Evolutionary conservation across 64 coral and sea anemone genomes (phyloP).

Genomic region (Orbicella faveolata): DNA sequence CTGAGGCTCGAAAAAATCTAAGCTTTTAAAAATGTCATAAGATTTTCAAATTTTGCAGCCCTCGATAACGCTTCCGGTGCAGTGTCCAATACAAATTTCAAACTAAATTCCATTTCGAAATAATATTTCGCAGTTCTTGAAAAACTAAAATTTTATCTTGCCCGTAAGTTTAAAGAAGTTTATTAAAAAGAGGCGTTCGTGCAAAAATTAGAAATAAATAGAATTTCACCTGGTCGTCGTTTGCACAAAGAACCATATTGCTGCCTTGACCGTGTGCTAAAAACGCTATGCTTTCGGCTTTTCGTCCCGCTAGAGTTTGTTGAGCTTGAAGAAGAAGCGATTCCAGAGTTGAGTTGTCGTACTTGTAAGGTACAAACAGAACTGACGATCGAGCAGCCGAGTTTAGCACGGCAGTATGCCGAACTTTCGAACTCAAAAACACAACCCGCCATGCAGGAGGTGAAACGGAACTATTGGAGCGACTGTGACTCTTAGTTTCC

Average conservation of each 20-base stretch:
- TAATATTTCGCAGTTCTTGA: neutral
- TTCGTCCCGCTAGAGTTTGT: slow-evolving; percentile 64
- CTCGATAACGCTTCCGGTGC: neutral
- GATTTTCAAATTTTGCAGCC: neutral
- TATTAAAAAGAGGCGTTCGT: no score
- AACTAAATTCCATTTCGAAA: neutral
- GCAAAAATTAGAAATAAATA: neutral
- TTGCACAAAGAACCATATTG: slow-evolving; percentile 60
- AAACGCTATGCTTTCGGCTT: slow-evolving; percentile 79
- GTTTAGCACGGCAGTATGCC: slow-evolving; percentile 68
- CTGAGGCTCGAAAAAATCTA: neutral
- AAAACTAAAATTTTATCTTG: no score
- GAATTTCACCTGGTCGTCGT: slow-evolving; percentile 64
- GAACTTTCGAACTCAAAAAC: slow-evolving; percentile 86
- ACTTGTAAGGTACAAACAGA: slow-evolving; percentile 74
- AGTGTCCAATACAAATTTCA: neutral
- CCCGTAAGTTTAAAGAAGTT: no score
- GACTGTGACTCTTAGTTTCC: slow-evolving; percentile 1
- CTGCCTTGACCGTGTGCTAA: slow-evolving; percentile 75
- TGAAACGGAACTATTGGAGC: slow-evolving; percentile 18
- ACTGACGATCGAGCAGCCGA: slow-evolving; percentile 63
- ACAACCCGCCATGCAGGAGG: slow-evolving; percentile 68
- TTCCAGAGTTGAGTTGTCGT: slow-evolving; percentile 76
- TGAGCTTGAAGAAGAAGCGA: slow-evolving; percentile 74
- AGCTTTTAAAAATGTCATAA: neutral